Conservation (phyloP, 1,140 invertebrate species). For the Piezodorus guildinii region DNA sequence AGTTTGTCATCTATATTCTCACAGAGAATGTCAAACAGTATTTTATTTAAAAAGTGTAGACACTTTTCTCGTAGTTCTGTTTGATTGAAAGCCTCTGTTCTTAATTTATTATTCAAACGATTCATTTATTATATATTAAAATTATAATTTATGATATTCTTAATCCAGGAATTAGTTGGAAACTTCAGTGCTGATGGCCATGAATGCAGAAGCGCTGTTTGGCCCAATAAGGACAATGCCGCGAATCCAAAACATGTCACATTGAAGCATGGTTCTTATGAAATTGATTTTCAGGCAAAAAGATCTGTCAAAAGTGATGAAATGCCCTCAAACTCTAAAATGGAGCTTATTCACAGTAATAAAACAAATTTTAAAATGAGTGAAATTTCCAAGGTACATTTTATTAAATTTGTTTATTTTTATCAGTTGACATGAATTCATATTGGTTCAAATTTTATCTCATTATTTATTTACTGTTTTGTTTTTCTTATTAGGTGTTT, state of each 20-base stretch:
- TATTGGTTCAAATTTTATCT: background rate
- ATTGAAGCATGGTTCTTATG: conserved; percentile 43
- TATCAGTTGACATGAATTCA: no score
- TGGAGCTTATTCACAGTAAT: conserved; percentile 5
- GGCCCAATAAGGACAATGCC: conserved; percentile 36
- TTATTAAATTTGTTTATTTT: no score
- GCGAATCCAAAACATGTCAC: conserved; percentile 32
- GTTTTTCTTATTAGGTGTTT: conserved; percentile 43
- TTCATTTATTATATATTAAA: no score
- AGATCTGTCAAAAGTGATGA: conserved; percentile 38
- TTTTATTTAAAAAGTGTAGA: no score
- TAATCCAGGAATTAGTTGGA: conserved; percentile 40
- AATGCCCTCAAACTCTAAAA: background rate
- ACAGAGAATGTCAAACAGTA: no score
- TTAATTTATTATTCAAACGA: no score
- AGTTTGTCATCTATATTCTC: no score
- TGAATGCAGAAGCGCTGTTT: conserved; percentile 43
- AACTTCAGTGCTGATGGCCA: conserved; percentile 55
- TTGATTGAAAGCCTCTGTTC: no score
- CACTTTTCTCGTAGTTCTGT: no score
- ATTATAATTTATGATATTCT: conserved; percentile 13
- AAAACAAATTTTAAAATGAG: conserved; percentile 45
- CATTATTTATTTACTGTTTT: conserved; percentile 2
- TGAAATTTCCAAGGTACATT: conserved; percentile 54
- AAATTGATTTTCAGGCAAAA: conserved; percentile 59